These are phyloP conservation scores for Euphonia xanthogaster DNA, from an alignment of 2,797 vertebrate genomes.

Conservation along the genomic window DNA sequence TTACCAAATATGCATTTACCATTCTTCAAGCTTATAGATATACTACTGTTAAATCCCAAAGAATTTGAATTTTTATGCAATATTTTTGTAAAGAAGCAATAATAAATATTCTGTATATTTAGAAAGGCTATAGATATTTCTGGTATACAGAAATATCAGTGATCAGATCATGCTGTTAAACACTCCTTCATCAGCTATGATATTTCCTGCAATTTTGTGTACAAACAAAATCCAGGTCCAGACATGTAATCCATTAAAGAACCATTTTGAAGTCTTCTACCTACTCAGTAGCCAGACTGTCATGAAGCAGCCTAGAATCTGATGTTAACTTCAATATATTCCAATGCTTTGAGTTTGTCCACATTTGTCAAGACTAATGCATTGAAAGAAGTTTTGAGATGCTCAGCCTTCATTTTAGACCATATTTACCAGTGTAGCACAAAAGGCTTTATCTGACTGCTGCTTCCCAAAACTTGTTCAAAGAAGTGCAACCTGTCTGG, in stretches of 20 bases:
- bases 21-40: neutral
- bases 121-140: neutral
- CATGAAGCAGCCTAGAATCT: neutral
- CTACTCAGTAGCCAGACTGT: neutral
- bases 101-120: neutral
- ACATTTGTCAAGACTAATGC: neutral
- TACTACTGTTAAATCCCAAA: neutral
- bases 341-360: fast-evolving
- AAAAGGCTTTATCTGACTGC: neutral
- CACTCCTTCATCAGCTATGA: neutral
- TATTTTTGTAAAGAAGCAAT: neutral
- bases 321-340: neutral
- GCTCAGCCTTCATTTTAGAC: neutral
- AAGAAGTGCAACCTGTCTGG: neutral
- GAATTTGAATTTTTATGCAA: neutral
- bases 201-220: neutral
- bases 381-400: neutral
- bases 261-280: neutral
- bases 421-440: neutral
- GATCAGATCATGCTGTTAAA: neutral
- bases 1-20: neutral
- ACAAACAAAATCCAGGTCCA: neutral
- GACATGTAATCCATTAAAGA: neutral
- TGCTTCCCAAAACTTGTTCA: neutral
- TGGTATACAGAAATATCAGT: neutral